phyloP scores from a whole-genome alignment of 2,113 vertebrate genomes.

The Colius striatus region DNA sequence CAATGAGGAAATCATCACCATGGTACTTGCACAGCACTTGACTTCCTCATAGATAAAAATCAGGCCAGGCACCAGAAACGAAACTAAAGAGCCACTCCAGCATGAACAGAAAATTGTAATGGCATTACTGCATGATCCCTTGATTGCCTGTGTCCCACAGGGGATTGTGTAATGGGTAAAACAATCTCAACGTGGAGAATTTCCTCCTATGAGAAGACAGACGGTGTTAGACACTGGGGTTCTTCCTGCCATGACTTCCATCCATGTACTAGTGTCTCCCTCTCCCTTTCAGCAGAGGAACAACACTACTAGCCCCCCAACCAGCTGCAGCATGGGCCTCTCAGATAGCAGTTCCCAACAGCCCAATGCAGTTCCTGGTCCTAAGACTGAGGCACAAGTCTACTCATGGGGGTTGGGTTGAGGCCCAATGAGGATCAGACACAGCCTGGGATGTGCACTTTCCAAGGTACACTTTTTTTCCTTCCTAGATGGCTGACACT shows the following conservation, averaged over 20 bases:
- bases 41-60: background rate
- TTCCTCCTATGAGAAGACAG: background rate
- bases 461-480: background rate
- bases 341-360: no score
- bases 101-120: rapidly evolving
- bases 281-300: rapidly evolving
- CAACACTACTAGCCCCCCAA: no score
- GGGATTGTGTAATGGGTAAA: background rate
- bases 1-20: background rate
- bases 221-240: rapidly evolving
- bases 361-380: background rate
- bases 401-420: rapidly evolving
- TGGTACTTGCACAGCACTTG: background rate
- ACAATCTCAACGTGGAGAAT: background rate
- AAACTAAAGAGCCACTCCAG: background rate
- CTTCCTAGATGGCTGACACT: background rate
- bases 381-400: rapidly evolving
- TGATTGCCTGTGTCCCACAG: rapidly evolving
- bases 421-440: background rate
- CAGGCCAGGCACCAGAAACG: rapidly evolving
- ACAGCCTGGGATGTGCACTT: background rate
- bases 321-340: rapidly evolving
- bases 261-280: background rate
- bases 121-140: rapidly evolving
- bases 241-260: background rate